Base-by-base conservation (phyloP, 1,140 invertebrate species). In the Phocides pigmalion region DNA sequence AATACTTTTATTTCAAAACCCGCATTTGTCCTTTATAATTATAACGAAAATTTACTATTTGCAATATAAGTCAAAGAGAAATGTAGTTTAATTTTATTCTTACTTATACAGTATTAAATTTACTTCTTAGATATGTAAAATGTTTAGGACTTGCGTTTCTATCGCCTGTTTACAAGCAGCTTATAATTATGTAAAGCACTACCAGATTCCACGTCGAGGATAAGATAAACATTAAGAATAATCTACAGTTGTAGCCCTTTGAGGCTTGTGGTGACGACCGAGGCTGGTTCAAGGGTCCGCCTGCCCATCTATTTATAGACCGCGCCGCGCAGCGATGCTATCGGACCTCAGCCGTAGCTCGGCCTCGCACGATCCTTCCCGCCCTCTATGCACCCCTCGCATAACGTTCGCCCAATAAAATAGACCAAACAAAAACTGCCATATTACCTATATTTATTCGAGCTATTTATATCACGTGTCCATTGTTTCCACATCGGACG, bases 291-390 rank as follows among this genome's bases (percentile, higher is more conserved):
- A 86, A 89, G 85, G 81, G 81, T 89, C 83, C 72, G 79, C 72
- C 73, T 74, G 79, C 72, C 64, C 69, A 70, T 77, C 88, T 91
- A 91, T 91, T 91, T 91, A 87, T 91, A 91, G 89, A 77, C 56
- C 59, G 70, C 78, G 68, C 77, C 74, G 78, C 76, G 83, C 67
- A 66, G 73, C 78, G 88, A 91, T 91, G 79, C 81, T 89, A 91
- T 91, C 88, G 74, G 75, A 70, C 62, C 74, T 72, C 77, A 76
- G 70, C 74, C 82, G 70, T 74, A 66, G 76, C 79, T 72, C 72
- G 72, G 72, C 75, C 70, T 71, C 78, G 81, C 82, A 77, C 83
- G 81, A 81, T 76, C 76, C 74, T 75, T 73, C 87, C 79, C 84
- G 83, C 87, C 82, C 78, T 82, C 81, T 74, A 75, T 81, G 78